Evolutionary conservation across 2,113 vertebrate genomes (phyloP).

Genomic region (human (Homo sapiens)): GRCh38 chr12:1858501-1859000

Average conservation of each 20-base stretch:
- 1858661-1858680: background rate
- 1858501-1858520: background rate
- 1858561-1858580: slow-evolving; percentile 87
- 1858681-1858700: fast-evolving
- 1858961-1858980: background rate
- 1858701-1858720: fast-evolving
- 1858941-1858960: too few species aligned
- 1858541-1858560: background rate
- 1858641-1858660: slow-evolving; percentile 84
- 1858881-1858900: background rate
- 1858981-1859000: fast-evolving
- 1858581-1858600: slow-evolving; percentile 95
- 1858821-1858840: background rate
- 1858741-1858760: fast-evolving
- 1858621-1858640: slow-evolving; percentile 92
- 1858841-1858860: background rate
- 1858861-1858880: background rate
- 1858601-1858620: slow-evolving; percentile 91
- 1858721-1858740: background rate
- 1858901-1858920: background rate
- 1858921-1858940: background rate
- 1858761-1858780: fast-evolving
- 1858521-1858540: background rate
- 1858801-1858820: background rate
- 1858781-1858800: background rate